A percentile compares a stretch with the other conserved stretches of the same genome.
These are phyloP conservation scores for Carettochelys insculpta DNA, from an alignment of 2,113 vertebrate species.

Conservation along the genomic window DNA sequence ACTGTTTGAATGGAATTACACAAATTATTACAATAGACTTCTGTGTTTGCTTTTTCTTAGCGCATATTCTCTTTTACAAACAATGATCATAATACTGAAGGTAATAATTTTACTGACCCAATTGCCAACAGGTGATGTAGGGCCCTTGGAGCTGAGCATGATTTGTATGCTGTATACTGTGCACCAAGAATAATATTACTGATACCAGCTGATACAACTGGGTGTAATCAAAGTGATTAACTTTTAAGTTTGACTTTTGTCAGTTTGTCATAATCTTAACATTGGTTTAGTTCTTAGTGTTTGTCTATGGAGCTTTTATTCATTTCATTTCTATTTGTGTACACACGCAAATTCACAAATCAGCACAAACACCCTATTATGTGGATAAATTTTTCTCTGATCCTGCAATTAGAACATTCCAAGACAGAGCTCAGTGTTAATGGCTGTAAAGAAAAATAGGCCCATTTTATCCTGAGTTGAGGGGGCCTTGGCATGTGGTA, in stretches of 20 bases:
- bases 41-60: background rate
- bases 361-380: no score
- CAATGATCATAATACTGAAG: background rate
- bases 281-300: background rate
- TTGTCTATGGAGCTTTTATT: fast-evolving
- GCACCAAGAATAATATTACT: background rate
- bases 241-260: background rate
- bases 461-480: fast-evolving
- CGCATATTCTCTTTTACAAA: background rate
- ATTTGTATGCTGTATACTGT: background rate
- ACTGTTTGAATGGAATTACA: background rate
- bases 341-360: no score
- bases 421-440: fast-evolving
- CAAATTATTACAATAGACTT: fast-evolving
- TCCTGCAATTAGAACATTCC: background rate
- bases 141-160: fast-evolving
- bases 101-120: background rate
- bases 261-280: background rate
- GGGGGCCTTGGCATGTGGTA: background rate
- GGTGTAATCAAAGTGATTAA: background rate
- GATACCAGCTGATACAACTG: background rate
- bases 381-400: background rate
- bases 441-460: background rate
- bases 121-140: background rate
- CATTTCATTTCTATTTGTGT: background rate